These are phyloP conservation scores for Eulemur mongoz DNA, from an alignment of 2,797 vertebrate genomes.

Conservation along the genomic window DNA sequence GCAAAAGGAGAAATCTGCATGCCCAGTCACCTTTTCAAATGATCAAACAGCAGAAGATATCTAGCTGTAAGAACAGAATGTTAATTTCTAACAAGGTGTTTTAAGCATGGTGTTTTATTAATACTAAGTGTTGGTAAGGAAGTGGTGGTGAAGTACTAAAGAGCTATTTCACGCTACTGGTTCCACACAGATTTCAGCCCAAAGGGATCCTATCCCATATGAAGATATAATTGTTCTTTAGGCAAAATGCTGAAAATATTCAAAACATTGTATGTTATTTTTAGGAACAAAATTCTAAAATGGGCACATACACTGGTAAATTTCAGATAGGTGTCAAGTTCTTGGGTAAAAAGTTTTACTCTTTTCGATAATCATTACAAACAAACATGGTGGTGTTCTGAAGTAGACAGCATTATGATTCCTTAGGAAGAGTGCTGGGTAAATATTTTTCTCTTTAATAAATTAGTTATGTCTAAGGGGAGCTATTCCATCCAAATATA, in stretches of 20 bases:
- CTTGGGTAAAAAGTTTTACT: background rate
- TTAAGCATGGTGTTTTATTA: background rate
- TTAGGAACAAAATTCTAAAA: constrained; percentile 39
- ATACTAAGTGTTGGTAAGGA: background rate
- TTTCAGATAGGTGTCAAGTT: background rate
- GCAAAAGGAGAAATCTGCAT: background rate
- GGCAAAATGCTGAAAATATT: constrained; percentile 7
- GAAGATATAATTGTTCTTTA: constrained; percentile 9
- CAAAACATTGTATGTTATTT: background rate
- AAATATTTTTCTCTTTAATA: background rate
- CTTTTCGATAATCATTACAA: background rate
- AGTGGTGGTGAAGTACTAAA: background rate
- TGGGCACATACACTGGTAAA: background rate
- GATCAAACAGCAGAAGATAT: background rate
- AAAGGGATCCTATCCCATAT: background rate
- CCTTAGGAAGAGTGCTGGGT: background rate
- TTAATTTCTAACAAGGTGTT: background rate
- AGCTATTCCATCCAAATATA: background rate
- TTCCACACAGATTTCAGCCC: background rate
- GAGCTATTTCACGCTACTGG: background rate
- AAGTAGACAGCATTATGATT: background rate
- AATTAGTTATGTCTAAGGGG: background rate
- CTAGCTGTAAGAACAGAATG: background rate
- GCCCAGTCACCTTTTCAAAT: background rate
- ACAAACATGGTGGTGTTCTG: background rate